A percentile compares a stretch with the other conserved stretches of the same genome.
phyloP scores from a whole-genome alignment of 2,797 vertebrate genomes.

The Acanthornis magna region DNA sequence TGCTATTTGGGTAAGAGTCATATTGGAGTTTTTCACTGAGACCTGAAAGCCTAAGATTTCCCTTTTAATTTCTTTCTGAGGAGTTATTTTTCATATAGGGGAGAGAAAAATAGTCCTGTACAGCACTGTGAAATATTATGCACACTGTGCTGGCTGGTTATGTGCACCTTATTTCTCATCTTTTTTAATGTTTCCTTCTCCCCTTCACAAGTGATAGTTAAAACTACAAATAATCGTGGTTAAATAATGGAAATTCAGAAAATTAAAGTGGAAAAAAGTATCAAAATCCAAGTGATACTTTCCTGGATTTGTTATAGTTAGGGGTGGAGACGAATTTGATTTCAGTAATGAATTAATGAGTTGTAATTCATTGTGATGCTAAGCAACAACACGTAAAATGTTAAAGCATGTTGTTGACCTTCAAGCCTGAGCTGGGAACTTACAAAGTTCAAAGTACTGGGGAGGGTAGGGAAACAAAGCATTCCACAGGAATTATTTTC shows the following conservation, averaged over 20 bases:
- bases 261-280: background rate
- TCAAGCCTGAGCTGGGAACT: background rate
- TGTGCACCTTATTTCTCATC: background rate
- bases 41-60: background rate
- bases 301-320: background rate
- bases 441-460: background rate
- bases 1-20: background rate
- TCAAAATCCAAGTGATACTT: background rate
- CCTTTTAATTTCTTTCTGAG: background rate
- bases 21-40: background rate
- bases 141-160: background rate
- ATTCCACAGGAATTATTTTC: background rate
- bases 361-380: slow-evolving; percentile 2
- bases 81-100: background rate
- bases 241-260: background rate
- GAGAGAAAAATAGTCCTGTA: background rate
- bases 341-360: background rate
- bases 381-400: background rate
- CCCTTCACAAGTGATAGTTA: background rate
- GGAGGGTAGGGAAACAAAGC: background rate
- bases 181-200: background rate
- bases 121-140: background rate
- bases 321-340: background rate
- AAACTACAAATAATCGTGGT: background rate
- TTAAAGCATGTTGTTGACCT: slow-evolving; percentile 7